Evolutionary conservation across 2,113 vertebrate species (phyloP).

Genomic region (Saccopteryx bilineata): DNA sequence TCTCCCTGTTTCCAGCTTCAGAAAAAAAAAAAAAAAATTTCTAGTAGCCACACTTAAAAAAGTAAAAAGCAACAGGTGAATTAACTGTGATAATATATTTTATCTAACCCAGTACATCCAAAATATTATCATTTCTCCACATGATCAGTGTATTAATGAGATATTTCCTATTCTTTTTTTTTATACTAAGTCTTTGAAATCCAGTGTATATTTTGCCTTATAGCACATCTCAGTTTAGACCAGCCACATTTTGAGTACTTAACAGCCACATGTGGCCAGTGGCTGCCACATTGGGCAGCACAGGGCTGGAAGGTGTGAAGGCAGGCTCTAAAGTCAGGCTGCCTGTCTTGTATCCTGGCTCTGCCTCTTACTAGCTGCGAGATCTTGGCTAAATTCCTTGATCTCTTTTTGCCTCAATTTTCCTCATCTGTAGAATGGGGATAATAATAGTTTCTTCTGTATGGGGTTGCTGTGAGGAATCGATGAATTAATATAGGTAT

Average conservation of each 20-base stretch:
- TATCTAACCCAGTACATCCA: neutral
- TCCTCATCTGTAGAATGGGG: neutral
- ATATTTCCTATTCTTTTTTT: neutral
- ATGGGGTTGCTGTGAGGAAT: neutral
- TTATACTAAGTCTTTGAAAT: neutral
- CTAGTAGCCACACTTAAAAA: neutral
- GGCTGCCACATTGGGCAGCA: rapidly evolving
- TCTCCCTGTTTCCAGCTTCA: too few species aligned
- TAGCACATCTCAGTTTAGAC: neutral
- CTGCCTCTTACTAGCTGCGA: neutral
- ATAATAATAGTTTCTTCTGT: neutral
- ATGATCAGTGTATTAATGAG: neutral
- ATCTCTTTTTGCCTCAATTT: neutral
- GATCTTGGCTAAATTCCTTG: neutral
- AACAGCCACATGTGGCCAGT: neutral
- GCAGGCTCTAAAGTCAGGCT: neutral
- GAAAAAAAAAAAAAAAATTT: too few species aligned
- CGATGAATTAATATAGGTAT: too few species aligned
- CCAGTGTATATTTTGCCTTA: neutral
- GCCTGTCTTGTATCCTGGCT: neutral
- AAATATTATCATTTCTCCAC: neutral
- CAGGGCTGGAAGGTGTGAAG: neutral
- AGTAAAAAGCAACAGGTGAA: neutral
- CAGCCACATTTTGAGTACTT: neutral
- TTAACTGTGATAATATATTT: neutral